phyloP scores from a whole-genome alignment of 2,113 vertebrate species.

The Vidua chalybeata region DNA sequence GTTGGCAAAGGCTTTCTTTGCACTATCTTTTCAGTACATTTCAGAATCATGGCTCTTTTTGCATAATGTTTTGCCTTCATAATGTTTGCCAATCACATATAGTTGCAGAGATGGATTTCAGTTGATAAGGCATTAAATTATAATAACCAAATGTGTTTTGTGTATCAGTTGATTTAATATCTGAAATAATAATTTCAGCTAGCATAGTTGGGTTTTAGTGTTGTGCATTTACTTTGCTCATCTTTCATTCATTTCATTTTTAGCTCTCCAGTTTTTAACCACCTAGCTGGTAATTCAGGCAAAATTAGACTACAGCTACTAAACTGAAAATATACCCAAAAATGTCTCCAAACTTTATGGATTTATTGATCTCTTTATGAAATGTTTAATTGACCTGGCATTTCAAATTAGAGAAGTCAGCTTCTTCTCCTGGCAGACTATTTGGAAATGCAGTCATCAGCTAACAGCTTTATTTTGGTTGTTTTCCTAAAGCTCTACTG shows the following conservation, averaged over 20 bases:
- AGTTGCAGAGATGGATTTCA: background rate
- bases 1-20: background rate
- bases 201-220: background rate
- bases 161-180: background rate
- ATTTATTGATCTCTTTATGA: conserved; percentile 5
- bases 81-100: background rate
- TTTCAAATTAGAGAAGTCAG: background rate
- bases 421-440: background rate
- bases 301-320: background rate
- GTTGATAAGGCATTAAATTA: background rate
- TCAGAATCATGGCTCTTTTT: background rate
- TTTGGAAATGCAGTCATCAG: background rate
- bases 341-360: background rate
- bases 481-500: background rate
- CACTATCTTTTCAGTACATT: background rate
- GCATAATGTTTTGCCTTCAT: background rate
- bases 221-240: background rate
- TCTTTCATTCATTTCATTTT: background rate
- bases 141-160: background rate
- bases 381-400: background rate
- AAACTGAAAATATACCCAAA: background rate
- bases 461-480: background rate
- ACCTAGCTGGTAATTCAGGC: background rate
- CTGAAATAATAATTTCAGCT: background rate
- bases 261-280: background rate